Evolutionary conservation across 2,113 vertebrate genomes (phyloP).

Genomic region (Capreolus pygargus): DNA sequence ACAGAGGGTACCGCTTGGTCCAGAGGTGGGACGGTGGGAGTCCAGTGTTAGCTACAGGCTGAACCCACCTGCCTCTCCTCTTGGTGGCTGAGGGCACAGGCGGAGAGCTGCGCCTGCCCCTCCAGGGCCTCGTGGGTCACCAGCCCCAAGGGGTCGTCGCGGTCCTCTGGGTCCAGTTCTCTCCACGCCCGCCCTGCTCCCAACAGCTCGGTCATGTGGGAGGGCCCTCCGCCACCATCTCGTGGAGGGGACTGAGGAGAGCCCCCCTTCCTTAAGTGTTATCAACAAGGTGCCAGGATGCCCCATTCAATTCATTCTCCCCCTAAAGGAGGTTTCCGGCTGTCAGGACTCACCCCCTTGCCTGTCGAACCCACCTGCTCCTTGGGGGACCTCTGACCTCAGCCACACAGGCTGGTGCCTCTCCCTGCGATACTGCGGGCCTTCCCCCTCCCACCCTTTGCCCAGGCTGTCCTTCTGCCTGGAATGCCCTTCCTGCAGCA

Average conservation of each 20-base stretch:
- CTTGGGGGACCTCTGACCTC: neutral
- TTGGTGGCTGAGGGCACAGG: neutral
- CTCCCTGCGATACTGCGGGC: rapidly evolving
- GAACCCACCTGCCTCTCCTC: neutral
- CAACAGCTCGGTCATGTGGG: too few species aligned
- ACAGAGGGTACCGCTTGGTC: neutral
- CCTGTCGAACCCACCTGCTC: neutral
- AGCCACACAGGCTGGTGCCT: neutral
- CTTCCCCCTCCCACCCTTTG: neutral
- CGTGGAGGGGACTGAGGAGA: neutral
- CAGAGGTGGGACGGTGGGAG: too few species aligned
- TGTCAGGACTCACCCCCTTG: neutral
- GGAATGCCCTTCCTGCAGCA: neutral
- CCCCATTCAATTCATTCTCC: neutral
- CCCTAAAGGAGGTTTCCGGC: neutral
- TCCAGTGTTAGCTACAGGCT: neutral
- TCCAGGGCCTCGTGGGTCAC: neutral
- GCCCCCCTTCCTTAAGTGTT: neutral
- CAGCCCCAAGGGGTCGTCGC: neutral
- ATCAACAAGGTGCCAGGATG: neutral
- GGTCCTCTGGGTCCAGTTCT: rapidly evolving
- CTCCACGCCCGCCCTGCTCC: neutral
- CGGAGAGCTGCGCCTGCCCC: too few species aligned
- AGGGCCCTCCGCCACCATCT: neutral
- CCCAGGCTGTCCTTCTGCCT: neutral